A percentile compares a stretch with the other conserved stretches of the same genome.
These are phyloP conservation scores for Iphiclides podalirius DNA, from an alignment of 2,888 invertebrate genomes.

Conservation along the genomic window DNA sequence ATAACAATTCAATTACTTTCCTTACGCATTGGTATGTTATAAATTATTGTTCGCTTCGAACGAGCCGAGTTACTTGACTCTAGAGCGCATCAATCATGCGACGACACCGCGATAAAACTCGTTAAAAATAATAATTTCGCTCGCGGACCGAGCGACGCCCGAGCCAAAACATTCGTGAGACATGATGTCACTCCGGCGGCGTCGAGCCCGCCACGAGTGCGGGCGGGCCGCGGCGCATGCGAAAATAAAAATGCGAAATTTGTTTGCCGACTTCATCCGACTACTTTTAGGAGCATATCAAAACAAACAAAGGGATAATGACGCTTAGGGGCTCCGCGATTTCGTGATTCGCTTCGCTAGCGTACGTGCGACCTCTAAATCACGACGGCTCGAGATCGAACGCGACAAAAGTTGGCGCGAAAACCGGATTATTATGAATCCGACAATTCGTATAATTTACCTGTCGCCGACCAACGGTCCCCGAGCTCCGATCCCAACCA, in stretches of 20 bases:
- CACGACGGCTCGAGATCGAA: no score
- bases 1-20: no score
- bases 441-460: no score
- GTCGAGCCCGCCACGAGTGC: constrained; percentile 59
- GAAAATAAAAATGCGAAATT: constrained; percentile 58
- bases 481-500: no score
- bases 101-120: constrained; percentile 13
- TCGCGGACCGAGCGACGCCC: constrained; percentile 27
- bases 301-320: constrained; percentile 32
- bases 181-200: constrained; percentile 63
- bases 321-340: constrained; percentile 29
- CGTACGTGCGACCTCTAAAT: no score
- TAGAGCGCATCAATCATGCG: constrained; percentile 16
- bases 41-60: no score
- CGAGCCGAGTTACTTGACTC: no score
- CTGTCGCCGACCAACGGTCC: no score
- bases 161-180: constrained; percentile 46
- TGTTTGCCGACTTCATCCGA: constrained; percentile 50
- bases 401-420: no score
- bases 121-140: constrained; percentile 27
- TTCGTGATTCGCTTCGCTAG: no score
- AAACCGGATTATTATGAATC: no score
- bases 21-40: no score
- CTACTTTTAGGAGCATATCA: constrained; percentile 35
- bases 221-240: constrained; percentile 38